phyloP scores from a whole-genome alignment of 2,888 invertebrate genomes.

The Antheraea assamensis region DNA sequence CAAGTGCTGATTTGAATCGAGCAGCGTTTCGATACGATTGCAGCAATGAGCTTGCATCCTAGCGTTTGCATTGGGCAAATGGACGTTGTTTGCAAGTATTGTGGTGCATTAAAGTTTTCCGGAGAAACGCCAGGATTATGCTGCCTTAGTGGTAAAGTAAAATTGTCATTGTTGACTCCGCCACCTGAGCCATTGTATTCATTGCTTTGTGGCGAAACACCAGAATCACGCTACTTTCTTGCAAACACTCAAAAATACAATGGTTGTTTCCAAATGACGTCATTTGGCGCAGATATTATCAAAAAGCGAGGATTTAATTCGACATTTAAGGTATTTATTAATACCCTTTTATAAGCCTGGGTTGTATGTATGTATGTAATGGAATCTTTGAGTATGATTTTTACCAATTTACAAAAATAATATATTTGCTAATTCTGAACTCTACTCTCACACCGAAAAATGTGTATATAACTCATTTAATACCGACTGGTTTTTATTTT shows the following conservation, averaged over 20 bases:
- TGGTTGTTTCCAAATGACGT: neutral
- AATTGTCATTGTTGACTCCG: neutral
- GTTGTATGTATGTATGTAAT: no score
- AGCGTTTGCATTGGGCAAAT: neutral
- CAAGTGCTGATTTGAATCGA: neutral
- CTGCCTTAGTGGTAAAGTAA: neutral
- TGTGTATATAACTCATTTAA: no score
- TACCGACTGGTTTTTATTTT: no score
- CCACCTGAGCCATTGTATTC: neutral
- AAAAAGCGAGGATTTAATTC: neutral
- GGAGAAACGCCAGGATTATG: neutral
- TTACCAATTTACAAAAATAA: no score
- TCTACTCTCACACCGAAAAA: no score
- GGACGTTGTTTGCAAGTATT: neutral
- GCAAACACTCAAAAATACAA: neutral
- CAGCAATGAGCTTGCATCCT: neutral
- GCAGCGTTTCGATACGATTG: neutral
- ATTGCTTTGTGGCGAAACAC: neutral
- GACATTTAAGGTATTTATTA: no score
- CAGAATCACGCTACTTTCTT: neutral
- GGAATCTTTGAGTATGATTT: no score
- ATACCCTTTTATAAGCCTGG: no score
- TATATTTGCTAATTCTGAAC: no score
- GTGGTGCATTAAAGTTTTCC: neutral
- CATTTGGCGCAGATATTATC: neutral